These are phyloP conservation scores for Galleria mellonella DNA, from an alignment of 1,140 invertebrate species.

Conservation along the genomic window DNA sequence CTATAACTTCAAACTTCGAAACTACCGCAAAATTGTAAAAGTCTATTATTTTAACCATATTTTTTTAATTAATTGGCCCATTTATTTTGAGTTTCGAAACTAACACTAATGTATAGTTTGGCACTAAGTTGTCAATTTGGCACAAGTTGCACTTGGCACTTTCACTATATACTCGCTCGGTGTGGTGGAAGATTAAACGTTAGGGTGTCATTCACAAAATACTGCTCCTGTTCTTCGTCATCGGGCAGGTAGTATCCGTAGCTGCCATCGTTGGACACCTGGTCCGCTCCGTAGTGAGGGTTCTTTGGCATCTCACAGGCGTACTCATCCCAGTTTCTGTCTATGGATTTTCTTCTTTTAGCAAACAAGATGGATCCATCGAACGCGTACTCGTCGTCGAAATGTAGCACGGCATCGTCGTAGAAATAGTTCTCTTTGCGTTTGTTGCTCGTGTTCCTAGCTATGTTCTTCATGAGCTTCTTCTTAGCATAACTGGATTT, in stretches of 20 bases:
- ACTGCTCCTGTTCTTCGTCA: conserved; percentile 56
- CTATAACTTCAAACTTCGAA: conserved; percentile 39
- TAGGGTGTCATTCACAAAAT: conserved; percentile 64
- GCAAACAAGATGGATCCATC: conserved; percentile 68
- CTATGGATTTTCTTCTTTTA: conserved; percentile 65
- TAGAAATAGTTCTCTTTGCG: conserved; percentile 66
- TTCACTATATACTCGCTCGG: conserved; percentile 61
- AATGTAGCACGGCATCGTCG: conserved; percentile 65
- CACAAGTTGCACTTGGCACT: conserved; percentile 5
- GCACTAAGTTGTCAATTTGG: conserved; percentile 16
- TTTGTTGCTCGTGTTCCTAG: conserved; percentile 51
- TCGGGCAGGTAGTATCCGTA: conserved; percentile 67
- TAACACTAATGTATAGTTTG: conserved; percentile 33
- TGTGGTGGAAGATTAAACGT: conserved; percentile 62
- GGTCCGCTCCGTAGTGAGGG: conserved; percentile 26
- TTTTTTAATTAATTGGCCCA: conserved; percentile 62
- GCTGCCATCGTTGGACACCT: conserved; percentile 65
- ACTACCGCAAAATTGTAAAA: conserved; percentile 37
- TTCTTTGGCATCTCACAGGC: conserved; percentile 33
- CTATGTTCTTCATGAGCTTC: conserved; percentile 69
- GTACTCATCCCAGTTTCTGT: conserved; percentile 49
- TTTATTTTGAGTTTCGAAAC: conserved; percentile 25
- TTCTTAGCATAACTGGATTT: conserved; percentile 65
- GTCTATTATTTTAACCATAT: conserved; percentile 25
- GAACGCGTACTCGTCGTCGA: conserved; percentile 67